These are phyloP conservation scores for Urocynchramus pylzowi DNA, from an alignment of 2,113 vertebrate species.

Conservation along the genomic window DNA sequence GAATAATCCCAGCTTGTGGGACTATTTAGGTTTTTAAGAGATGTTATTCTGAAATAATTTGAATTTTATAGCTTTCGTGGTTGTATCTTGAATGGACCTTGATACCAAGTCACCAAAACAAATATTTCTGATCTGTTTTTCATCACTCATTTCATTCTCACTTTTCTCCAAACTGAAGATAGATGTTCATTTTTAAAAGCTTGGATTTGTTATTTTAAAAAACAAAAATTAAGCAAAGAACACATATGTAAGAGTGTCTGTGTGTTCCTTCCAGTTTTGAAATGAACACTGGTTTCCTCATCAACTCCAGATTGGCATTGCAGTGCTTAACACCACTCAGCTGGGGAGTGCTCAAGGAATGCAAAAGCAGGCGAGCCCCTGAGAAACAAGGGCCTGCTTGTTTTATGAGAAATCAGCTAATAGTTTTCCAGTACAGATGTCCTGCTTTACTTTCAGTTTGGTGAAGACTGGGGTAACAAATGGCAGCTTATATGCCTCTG, in stretches of 20 bases:
- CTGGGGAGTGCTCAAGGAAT: neutral
- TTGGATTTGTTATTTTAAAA: neutral
- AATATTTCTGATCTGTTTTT: neutral
- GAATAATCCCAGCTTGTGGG: neutral
- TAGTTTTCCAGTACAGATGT: constrained; percentile 30
- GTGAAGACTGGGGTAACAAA: constrained; percentile 12
- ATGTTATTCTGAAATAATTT: neutral
- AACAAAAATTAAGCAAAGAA: neutral
- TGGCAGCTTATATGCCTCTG: neutral
- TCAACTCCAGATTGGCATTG: constrained; percentile 42
- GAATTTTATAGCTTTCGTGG: neutral
- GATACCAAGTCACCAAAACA: neutral
- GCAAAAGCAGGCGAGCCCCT: neutral
- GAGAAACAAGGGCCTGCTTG: constrained; percentile 26
- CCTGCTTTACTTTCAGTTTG: neutral
- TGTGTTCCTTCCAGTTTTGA: neutral
- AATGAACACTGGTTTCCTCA: neutral
- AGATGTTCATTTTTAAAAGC: neutral
- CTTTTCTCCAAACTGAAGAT: neutral
- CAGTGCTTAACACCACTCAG: neutral
- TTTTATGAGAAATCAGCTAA: neutral
- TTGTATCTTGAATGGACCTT: neutral
- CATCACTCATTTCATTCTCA: neutral
- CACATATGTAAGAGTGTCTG: fast-evolving
- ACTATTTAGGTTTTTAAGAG: neutral